Evolutionary conservation across 2,797 vertebrate species (phyloP).

Genomic region (Eidolon dupreanum): DNA sequence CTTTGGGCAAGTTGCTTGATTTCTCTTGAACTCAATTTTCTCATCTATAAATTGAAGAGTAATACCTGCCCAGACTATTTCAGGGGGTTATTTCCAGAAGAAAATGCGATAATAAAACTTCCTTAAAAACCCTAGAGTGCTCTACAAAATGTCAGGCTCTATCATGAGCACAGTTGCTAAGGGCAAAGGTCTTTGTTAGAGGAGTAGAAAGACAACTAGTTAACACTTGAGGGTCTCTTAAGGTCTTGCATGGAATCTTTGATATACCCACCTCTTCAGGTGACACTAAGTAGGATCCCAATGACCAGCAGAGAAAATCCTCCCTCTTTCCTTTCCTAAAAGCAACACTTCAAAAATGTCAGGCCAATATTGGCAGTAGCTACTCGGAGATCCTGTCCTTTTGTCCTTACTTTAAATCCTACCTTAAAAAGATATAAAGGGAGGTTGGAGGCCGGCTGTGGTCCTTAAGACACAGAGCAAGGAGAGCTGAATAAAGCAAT

Average conservation of each 20-base stretch:
- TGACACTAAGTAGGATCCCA: background rate
- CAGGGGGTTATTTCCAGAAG: background rate
- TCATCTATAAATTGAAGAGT: conserved; percentile 10
- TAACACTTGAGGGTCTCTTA: background rate
- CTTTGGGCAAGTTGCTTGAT: background rate
- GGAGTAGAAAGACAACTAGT: background rate
- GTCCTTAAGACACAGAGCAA: background rate
- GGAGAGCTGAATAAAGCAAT: background rate
- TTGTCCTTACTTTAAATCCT: conserved; percentile 18
- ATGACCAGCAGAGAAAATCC: background rate
- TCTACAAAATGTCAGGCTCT: background rate
- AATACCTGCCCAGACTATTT: background rate
- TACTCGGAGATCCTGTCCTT: background rate
- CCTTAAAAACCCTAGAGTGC: background rate
- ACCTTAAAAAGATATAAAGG: background rate
- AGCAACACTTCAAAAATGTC: conserved; percentile 30
- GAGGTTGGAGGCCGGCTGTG: background rate
- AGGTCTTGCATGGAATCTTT: background rate
- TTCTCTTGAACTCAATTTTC: conserved; percentile 22
- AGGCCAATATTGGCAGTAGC: background rate
- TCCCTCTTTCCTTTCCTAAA: background rate
- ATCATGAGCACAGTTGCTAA: background rate
- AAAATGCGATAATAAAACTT: conserved; percentile 24
- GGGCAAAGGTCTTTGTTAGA: background rate
- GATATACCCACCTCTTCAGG: background rate